Conservation (phyloP, 2,113 vertebrate species). For the Oreochromis spilurus region DNA sequence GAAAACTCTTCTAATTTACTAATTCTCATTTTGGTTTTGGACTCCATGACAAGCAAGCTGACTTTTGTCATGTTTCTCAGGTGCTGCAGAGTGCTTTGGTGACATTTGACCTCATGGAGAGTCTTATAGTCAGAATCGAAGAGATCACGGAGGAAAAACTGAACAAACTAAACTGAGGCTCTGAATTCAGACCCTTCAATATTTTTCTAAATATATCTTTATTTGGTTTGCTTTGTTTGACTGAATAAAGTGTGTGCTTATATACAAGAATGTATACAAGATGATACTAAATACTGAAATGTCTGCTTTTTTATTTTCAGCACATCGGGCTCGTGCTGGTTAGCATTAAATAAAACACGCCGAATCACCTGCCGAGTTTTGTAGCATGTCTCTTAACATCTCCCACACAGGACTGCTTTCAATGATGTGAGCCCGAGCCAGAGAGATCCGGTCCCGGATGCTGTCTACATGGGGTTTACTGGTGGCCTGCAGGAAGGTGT, state of each 20-base stretch:
- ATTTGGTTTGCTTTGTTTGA: not conserved
- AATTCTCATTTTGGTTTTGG: not conserved
- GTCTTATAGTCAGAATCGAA: conserved; percentile 86
- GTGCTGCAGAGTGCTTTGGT: conserved; percentile 88
- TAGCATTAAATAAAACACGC: not conserved
- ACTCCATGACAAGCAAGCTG: not conserved
- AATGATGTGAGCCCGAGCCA: conserved; percentile 77
- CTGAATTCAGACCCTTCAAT: not conserved
- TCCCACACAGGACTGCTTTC: conserved; percentile 83
- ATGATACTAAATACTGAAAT: not conserved
- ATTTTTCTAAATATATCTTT: not conserved
- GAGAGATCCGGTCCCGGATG: conserved; percentile 75
- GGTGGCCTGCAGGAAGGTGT: conserved; percentile 71
- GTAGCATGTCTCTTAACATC: conserved; percentile 71
- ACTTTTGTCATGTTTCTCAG: conserved; percentile 61
- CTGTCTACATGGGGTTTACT: conserved; percentile 79
- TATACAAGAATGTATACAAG: not conserved
- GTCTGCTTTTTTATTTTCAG: not conserved
- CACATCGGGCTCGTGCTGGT: not conserved
- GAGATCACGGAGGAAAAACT: conserved; percentile 83
- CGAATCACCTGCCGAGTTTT: conserved; percentile 14
- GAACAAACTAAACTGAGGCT: conserved; percentile 8
- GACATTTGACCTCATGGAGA: conserved; percentile 95
- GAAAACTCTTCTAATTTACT: not conserved
- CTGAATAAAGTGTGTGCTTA: not conserved